Conservation (phyloP, 2,888 invertebrate genomes). For the Catocala fraxini region DNA sequence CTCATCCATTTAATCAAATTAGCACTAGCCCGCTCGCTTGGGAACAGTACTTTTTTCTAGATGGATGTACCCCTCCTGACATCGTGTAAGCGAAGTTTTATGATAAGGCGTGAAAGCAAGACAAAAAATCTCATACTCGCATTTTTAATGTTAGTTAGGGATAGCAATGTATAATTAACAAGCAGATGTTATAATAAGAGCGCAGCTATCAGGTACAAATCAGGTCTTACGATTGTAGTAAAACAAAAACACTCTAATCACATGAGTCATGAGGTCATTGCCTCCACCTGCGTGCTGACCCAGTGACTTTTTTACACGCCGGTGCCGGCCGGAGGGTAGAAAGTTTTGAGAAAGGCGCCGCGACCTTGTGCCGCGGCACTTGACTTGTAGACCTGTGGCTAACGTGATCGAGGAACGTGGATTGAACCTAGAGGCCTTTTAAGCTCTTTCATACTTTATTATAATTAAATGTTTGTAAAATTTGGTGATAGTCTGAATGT, state of each 20-base stretch:
- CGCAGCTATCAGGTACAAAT: not conserved
- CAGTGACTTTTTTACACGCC: conserved; percentile 33
- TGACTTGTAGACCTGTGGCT: not conserved
- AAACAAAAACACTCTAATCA: conserved; percentile 36
- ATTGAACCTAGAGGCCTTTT: not conserved
- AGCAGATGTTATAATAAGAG: not conserved
- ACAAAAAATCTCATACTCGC: too few relatives aligned
- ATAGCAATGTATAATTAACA: too few relatives aligned
- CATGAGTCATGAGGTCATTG: conserved; percentile 40
- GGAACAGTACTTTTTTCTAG: too few relatives aligned
- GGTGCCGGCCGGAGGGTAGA: conserved; percentile 44
- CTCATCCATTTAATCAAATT: too few relatives aligned
- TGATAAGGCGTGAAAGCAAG: too few relatives aligned
- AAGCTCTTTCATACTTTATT: not conserved
- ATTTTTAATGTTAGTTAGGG: too few relatives aligned
- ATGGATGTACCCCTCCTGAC: too few relatives aligned
- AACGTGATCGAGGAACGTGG: conserved; percentile 15
- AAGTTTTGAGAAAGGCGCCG: conserved; percentile 48
- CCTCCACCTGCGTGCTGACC: conserved; percentile 46
- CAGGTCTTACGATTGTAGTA: not conserved
- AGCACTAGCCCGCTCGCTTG: too few relatives aligned
- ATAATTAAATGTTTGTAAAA: not conserved
- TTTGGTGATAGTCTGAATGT: too few relatives aligned
- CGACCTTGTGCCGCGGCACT: conserved; percentile 14
- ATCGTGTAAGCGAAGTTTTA: too few relatives aligned